Evolutionary conservation across 2,113 vertebrate genomes (phyloP), one percentile per base, ranked within the genome.

Genomic region (Poeciliopsis turrubarensis): DNA sequence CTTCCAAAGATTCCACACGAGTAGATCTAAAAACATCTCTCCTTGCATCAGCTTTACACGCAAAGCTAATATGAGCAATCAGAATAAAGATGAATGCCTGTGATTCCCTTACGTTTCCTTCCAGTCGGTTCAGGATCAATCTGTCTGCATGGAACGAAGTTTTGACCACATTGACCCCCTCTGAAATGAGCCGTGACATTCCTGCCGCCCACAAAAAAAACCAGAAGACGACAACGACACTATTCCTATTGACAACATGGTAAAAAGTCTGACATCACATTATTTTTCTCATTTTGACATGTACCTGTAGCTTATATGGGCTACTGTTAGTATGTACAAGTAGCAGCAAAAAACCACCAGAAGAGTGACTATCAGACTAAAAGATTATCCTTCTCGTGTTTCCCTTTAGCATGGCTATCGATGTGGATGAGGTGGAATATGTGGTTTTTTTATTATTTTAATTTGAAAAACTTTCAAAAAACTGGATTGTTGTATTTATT

Each of bases 321-420:
- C 89, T 83, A 89, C 86, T 70, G 77, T 88, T 76, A 81, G 81
- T 91, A 89, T 92, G 73, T 87, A 92, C 86, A 91, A 37, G 77
- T 92, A 92, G 92, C 90, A 93, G 92, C 91, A 90, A 82, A 86
- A 73, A 90, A 88, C 82, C 86, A 84, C 61, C 88, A 57, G 39
- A 44, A 72, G 68, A 80, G 79, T 82, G 72, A 86, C 89, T 64
- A 89, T 87, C 81, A 87, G 67, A 85, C 82, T 65, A 86, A 72
- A 82, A 70, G 63, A 81, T 79, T 47, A 68, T 63, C 66, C 25
- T 79, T 87, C 75, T 74, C 27, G 71, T 64, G 68, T 81, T 78
- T 84, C 51, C 11, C 78, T 81, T 72, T 12, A 11, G 73, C 82
- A 89, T 85, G 85, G 71, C 78, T 74, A 78, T 89, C 13, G 4